A percentile compares a stretch with the other conserved stretches of the same genome.
Conservation (phyloP, 2,888 invertebrate species). For the Phasia obesa region DNA sequence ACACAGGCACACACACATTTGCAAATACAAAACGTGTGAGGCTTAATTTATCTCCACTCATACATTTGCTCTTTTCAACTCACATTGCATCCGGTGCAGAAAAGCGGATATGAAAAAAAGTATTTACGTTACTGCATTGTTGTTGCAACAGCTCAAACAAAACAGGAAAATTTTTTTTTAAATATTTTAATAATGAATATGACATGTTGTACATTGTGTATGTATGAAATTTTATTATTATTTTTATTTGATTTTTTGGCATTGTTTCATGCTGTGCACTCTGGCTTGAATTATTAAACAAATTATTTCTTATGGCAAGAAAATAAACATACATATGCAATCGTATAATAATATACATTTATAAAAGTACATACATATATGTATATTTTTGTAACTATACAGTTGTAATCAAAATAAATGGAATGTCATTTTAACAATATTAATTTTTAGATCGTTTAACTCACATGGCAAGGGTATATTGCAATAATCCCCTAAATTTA, state of each 20-base stretch:
- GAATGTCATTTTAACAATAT: no score
- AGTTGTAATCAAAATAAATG: no score
- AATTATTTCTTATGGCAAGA: slow-evolving; percentile 23
- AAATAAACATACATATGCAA: slow-evolving; percentile 19
- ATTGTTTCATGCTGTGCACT: slow-evolving; percentile 17
- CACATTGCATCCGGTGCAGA: slow-evolving; percentile 38
- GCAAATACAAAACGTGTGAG: slow-evolving; percentile 35
- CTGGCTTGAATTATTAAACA: slow-evolving; percentile 37
- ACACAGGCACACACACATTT: not conserved
- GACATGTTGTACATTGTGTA: slow-evolving; percentile 32
- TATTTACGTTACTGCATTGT: slow-evolving; percentile 32
- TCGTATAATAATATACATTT: not conserved
- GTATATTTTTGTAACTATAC: no score
- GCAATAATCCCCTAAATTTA: no score
- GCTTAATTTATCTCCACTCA: slow-evolving; percentile 42
- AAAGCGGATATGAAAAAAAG: not conserved
- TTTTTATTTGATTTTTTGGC: slow-evolving; percentile 42
- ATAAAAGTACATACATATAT: no score
- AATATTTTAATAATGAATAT: slow-evolving; percentile 56
- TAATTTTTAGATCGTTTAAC: no score
- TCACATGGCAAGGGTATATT: no score
- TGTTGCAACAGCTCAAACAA: slow-evolving; percentile 27
- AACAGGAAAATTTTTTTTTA: slow-evolving; percentile 20
- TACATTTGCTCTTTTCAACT: slow-evolving; percentile 36
- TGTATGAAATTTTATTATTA: slow-evolving; percentile 49